Percentiles rank a stretch among this genome's conserved stretches.
These are phyloP conservation scores for Esperia sulphurella DNA, from an alignment of 2,888 invertebrate species.

Conservation along the genomic window DNA sequence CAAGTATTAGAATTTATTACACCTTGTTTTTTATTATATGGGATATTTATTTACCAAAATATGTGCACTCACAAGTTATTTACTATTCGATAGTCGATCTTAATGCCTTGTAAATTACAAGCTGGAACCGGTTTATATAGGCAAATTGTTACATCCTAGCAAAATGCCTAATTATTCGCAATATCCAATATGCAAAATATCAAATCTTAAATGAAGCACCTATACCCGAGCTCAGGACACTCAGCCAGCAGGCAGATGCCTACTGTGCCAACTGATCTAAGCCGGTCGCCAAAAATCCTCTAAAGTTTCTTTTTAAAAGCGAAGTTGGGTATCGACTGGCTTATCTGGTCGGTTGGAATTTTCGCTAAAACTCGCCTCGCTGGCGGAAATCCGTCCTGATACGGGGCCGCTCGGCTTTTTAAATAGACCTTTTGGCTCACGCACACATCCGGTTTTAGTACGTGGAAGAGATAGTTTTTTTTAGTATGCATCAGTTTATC, in stretches of 20 bases:
- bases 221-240: neutral
- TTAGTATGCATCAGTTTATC: neutral
- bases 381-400: conserved; percentile 38
- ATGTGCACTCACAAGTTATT: too few relatives aligned
- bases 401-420: conserved; percentile 25
- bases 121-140: too few relatives aligned
- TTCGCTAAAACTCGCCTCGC: conserved; percentile 32
- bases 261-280: neutral
- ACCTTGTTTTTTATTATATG: too few relatives aligned
- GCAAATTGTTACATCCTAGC: too few relatives aligned
- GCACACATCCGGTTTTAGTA: neutral
- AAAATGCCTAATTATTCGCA: too few relatives aligned
- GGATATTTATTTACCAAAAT: too few relatives aligned
- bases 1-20: too few relatives aligned
- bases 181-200: too few relatives aligned
- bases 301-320: conserved; percentile 16
- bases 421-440: conserved; percentile 15
- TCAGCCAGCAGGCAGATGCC: neutral
- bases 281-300: conserved; percentile 2
- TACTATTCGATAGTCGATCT: too few relatives aligned
- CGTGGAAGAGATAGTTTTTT: neutral
- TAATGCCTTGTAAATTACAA: too few relatives aligned
- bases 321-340: conserved; percentile 30
- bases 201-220: neutral
- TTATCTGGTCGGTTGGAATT: conserved; percentile 35